Conservation (phyloP, 2,888 invertebrate genomes). For the Ichneumon xanthorius region DNA sequence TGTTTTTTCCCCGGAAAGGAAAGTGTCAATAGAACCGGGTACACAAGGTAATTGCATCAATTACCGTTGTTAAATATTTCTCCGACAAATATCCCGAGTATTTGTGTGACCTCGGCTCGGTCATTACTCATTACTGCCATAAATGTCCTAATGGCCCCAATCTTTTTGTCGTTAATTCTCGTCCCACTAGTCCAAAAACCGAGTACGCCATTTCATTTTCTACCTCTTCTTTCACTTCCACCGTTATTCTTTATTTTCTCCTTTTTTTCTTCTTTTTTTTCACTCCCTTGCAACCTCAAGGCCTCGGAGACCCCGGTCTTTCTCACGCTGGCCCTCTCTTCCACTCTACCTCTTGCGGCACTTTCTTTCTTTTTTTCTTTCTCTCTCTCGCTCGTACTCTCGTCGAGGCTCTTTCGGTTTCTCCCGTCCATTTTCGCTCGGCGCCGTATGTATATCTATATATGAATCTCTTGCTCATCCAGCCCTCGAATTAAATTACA, state of each 20-base stretch:
- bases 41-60: slow-evolving; percentile 7
- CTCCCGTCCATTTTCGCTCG: slow-evolving; percentile 40
- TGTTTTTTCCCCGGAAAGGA: slow-evolving; percentile 13
- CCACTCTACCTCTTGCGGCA: slow-evolving; percentile 43
- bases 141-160: neutral
- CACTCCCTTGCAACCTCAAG: slow-evolving; percentile 28
- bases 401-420: slow-evolving; percentile 23
- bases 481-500: slow-evolving; percentile 78
- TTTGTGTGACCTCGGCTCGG: neutral
- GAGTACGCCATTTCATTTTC: slow-evolving; percentile 36
- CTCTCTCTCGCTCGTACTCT: slow-evolving; percentile 12
- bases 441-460: slow-evolving; percentile 66
- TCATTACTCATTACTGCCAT: neutral
- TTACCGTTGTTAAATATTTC: slow-evolving; percentile 1
- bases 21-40: slow-evolving; percentile 20
- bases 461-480: slow-evolving; percentile 70
- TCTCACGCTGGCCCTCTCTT: slow-evolving; percentile 42
- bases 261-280: slow-evolving; percentile 28
- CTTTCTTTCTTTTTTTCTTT: slow-evolving; percentile 33
- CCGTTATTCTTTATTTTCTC: neutral
- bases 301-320: slow-evolving; percentile 31
- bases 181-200: slow-evolving; percentile 5
- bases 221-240: slow-evolving; percentile 41
- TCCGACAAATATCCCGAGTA: neutral
- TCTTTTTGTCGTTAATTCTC: slow-evolving; percentile 18